Conservation (phyloP, 2,113 vertebrate genomes). For the Lepisosteus osseus region DNA sequence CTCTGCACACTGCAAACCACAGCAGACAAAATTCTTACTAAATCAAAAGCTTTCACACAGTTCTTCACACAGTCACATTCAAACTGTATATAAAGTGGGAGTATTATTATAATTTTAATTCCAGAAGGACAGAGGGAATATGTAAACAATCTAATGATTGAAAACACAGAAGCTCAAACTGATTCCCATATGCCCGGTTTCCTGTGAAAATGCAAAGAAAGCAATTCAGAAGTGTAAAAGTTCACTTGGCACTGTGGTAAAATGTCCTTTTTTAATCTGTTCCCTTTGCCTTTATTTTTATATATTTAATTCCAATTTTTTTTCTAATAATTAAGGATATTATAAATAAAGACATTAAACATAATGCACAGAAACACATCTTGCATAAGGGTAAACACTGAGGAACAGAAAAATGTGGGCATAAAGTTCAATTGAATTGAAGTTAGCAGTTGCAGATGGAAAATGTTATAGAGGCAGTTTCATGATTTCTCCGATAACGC, state of each 20-base stretch:
- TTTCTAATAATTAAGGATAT: too few relatives aligned
- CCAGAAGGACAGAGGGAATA: background rate
- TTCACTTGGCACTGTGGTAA: background rate
- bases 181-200: background rate
- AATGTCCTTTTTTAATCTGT: background rate
- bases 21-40: background rate
- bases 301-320: too few relatives aligned
- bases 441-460: too few relatives aligned
- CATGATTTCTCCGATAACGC: too few relatives aligned
- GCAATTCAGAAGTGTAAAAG: background rate
- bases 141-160: background rate
- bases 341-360: too few relatives aligned
- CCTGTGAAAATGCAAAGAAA: background rate
- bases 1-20: too few relatives aligned
- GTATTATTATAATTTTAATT: background rate
- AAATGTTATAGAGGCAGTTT: too few relatives aligned
- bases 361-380: too few relatives aligned
- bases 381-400: too few relatives aligned
- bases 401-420: too few relatives aligned
- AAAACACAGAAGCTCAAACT: background rate
- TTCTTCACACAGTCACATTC: background rate
- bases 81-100: background rate
- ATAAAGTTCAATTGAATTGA: too few relatives aligned
- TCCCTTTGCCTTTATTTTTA: too few relatives aligned
- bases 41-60: conserved; percentile 3